Conservation (phyloP, 2,113 vertebrate species). For the Ceuthmochares aereus region DNA sequence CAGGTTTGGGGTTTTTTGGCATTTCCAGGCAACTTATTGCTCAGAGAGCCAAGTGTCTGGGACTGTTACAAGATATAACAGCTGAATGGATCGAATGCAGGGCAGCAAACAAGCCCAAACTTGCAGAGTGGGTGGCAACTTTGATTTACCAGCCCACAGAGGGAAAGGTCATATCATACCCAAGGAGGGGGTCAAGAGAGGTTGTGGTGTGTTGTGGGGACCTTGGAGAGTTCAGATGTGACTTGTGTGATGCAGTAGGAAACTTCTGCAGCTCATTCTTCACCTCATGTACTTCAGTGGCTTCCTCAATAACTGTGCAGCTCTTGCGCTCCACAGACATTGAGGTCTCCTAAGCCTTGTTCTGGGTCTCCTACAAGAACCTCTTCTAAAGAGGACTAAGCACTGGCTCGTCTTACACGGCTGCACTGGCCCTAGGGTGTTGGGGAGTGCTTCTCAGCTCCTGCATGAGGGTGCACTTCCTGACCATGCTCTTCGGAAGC, state of each 20-base stretch:
- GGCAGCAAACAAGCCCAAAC: neutral
- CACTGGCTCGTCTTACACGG: accelerated
- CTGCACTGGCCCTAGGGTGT: neutral
- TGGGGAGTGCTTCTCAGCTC: neutral
- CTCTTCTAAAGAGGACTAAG: neutral
- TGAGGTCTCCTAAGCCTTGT: neutral
- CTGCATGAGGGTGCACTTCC: neutral
- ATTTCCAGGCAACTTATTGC: neutral
- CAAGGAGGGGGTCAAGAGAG: neutral
- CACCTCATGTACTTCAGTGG: neutral
- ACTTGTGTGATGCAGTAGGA: neutral
- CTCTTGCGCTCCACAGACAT: neutral
- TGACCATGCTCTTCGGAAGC: neutral
- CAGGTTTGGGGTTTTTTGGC: neutral
- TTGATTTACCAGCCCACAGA: neutral
- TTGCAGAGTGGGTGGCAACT: neutral
- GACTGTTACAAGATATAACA: neutral
- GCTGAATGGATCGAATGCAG: neutral
- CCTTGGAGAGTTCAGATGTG: neutral
- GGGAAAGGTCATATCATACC: neutral
- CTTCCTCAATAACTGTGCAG: neutral
- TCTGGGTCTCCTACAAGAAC: neutral
- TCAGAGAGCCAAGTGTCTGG: neutral
- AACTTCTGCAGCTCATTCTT: neutral
- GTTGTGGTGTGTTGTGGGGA: neutral